Percentiles rank a stretch among this genome's conserved stretches.
These are phyloP conservation scores for Hyles lineata DNA, from an alignment of 2,888 invertebrate species.

Conservation along the genomic window DNA sequence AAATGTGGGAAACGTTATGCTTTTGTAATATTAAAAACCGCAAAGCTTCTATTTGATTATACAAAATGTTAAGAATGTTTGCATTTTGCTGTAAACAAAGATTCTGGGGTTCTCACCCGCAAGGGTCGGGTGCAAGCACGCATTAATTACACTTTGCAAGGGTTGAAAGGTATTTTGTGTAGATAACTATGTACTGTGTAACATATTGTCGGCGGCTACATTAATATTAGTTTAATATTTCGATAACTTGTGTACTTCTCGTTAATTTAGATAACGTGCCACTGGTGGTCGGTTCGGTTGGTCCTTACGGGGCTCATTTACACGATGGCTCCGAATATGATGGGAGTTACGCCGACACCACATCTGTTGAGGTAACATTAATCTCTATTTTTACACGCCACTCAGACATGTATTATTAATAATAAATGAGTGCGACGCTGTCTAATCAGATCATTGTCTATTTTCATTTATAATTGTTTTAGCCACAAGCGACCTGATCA, in stretches of 20 bases:
- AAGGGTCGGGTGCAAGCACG: slow-evolving; percentile 79
- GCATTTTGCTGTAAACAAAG: slow-evolving; percentile 70
- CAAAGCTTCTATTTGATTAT: neutral
- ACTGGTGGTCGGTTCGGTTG: slow-evolving; percentile 94
- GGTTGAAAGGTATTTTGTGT: slow-evolving; percentile 63
- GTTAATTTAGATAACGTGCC: slow-evolving; percentile 71
- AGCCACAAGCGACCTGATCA: neutral
- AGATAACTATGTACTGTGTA: slow-evolving; percentile 48
- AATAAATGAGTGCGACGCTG: slow-evolving; percentile 32
- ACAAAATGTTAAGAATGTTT: slow-evolving; percentile 71
- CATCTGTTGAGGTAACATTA: slow-evolving; percentile 82
- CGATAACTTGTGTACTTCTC: slow-evolving; percentile 32
- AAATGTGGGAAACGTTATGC: neutral
- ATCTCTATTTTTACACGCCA: slow-evolving; percentile 20
- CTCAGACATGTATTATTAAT: slow-evolving; percentile 26
- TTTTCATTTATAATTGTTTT: slow-evolving; percentile 12
- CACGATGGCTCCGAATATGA: slow-evolving; percentile 97
- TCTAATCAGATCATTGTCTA: slow-evolving; percentile 13
- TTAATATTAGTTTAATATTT: slow-evolving; percentile 32
- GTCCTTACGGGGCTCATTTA: slow-evolving; percentile 95
- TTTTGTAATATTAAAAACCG: neutral
- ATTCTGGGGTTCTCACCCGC: slow-evolving; percentile 62
- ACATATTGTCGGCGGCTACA: slow-evolving; percentile 39
- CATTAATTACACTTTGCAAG: slow-evolving; percentile 79
- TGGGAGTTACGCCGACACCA: slow-evolving; percentile 90